Base-by-base conservation (phyloP, 2,113 vertebrate genomes). In the Gasterosteus nipponicus region DNA sequence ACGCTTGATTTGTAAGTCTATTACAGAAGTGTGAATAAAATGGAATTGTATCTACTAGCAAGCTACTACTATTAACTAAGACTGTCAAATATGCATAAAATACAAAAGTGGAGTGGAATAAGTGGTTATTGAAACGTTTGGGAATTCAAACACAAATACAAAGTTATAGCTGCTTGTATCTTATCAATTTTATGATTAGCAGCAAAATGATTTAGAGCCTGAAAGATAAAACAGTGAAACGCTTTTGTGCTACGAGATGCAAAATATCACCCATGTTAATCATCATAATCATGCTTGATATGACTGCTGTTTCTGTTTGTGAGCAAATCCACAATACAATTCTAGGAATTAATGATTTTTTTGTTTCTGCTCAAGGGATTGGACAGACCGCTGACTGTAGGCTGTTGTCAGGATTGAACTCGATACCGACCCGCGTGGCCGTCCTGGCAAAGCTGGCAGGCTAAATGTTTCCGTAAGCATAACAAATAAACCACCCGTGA, bases 401-500 rank as follows among this genome's bases (percentile, higher is more conserved):
- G 31, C 29, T 54, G 10, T 29, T 66, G 63, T 38, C 56, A 35
- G 49, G 58, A 62, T 81, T 65, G 53, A 62, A 66, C n/a, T 38
- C 68, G 63, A 56, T 59, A 71, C 46, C 68, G 78, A 33, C 33
- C 62, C 31, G 31, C 10, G 14, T 22, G 22, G 1, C 6, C 29
- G 60, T 62, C 26, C 46, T 42, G 29, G 44, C 31, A 58, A 82
- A 80, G 61, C 66, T 47, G 53, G n/a, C 56, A 54, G 65, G 54
- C 57, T 53, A 31, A 71, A 60, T 46, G 29, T 68, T 63, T 80
- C 69, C 69, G 31, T 56, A 29, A 47, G 44, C 31, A 62, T 41
- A 31, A 69, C 79, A 60, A 56, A 71, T 26, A 61, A 65, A 64
- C 60, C 57, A 33, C 46, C 42, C 42, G 59, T 22, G 29, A 71